Percentiles rank a stretch among this genome's conserved stretches.
These are phyloP conservation scores for Siphamia tubifer DNA, from an alignment of 2,113 vertebrate genomes.

Conservation along the genomic window DNA sequence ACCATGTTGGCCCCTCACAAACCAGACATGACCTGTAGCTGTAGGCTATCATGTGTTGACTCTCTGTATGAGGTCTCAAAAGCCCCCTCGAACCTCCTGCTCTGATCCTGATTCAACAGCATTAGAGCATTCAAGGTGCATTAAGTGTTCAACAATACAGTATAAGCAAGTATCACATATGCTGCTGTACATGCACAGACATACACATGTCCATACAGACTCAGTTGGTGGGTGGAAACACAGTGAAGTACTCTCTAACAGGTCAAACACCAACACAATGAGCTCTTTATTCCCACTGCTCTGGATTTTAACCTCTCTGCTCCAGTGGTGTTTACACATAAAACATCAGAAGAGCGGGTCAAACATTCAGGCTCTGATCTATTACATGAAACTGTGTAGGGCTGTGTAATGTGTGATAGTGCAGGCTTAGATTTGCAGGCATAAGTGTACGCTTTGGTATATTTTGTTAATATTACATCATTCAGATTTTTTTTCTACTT, in stretches of 20 bases:
- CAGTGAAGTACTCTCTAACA: constrained; percentile 36
- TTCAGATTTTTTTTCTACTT: too few relatives aligned
- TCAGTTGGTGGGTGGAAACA: constrained; percentile 17
- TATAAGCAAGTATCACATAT: background rate
- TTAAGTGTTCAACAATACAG: background rate
- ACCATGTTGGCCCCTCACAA: background rate
- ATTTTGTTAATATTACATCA: too few relatives aligned
- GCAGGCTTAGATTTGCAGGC: too few relatives aligned
- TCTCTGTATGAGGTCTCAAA: background rate
- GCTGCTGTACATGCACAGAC: background rate
- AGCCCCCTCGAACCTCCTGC: background rate
- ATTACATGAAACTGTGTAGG: constrained; percentile 5
- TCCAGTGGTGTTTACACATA: constrained; percentile 55
- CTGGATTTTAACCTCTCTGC: constrained; percentile 34
- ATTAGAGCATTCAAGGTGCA: background rate
- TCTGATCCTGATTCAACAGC: background rate
- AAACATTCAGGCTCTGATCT: constrained; percentile 39
- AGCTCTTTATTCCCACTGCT: constrained; percentile 52
- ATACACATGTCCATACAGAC: background rate
- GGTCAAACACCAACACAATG: constrained; percentile 55
- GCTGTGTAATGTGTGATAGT: too few relatives aligned
- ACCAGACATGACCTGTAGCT: constrained; percentile 55
- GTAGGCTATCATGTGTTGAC: constrained; percentile 3
- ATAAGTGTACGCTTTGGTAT: too few relatives aligned
- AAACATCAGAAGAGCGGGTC: constrained; percentile 60